A percentile compares a stretch with the other conserved stretches of the same genome.
Conservation (phyloP, 2,888 invertebrate genomes). For the Tinea trinotella region DNA sequence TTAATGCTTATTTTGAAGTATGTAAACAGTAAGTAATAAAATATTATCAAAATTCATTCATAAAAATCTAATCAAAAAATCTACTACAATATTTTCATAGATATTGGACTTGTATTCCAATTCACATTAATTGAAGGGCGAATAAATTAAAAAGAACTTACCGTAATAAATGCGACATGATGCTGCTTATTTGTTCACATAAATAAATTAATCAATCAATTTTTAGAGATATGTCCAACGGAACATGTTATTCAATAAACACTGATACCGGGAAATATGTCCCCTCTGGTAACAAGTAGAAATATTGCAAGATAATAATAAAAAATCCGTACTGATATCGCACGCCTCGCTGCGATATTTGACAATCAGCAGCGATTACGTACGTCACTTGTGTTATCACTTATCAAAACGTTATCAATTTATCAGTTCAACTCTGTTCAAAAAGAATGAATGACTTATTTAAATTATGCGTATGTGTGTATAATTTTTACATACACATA, state of each 20-base stretch:
- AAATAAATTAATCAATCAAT: not conserved
- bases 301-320: not conserved
- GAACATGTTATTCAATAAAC: constrained; percentile 2
- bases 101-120: not conserved
- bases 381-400: not conserved
- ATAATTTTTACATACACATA: too few species aligned
- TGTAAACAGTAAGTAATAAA: too few species aligned
- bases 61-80: not conserved
- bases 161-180: constrained; percentile 9
- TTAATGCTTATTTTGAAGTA: too few species aligned
- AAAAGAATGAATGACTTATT: too few species aligned
- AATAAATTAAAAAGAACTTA: constrained; percentile 1
- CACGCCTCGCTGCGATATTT: not conserved
- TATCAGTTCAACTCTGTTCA: too few species aligned
- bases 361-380: not conserved
- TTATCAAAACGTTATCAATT: not conserved
- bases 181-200: not conserved
- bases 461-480: too few species aligned
- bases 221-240: not conserved
- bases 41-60: not conserved
- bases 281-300: not conserved
- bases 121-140: not conserved
- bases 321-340: not conserved
- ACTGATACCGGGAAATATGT: not conserved
- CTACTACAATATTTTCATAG: not conserved